phyloP scores from a whole-genome alignment of 2,888 invertebrate species.

The Phytoseiulus persimilis region DNA sequence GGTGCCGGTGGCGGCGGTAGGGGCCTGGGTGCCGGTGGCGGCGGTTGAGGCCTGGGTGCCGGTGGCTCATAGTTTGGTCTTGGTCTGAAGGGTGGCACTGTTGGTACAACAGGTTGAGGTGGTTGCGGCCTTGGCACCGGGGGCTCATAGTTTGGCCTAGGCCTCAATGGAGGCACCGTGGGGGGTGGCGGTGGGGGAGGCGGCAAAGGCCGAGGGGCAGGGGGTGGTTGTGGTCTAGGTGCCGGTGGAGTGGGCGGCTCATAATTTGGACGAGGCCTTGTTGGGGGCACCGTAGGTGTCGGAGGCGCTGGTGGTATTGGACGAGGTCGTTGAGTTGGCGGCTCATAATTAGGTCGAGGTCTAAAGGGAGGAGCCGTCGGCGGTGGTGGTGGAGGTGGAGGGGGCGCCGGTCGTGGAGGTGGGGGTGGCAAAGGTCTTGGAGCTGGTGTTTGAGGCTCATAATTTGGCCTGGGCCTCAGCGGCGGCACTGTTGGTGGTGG shows the following conservation, averaged over 20 bases:
- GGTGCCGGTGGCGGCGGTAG: no score
- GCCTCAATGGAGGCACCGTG: background rate
- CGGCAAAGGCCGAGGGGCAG: background rate
- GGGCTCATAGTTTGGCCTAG: slow-evolving; percentile 13
- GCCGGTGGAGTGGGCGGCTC: background rate
- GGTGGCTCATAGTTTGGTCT: no score
- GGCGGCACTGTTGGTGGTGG: slow-evolving; percentile 7
- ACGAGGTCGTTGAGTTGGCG: background rate
- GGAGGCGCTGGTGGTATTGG: slow-evolving; percentile 14
- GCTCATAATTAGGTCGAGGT: slow-evolving; percentile 30
- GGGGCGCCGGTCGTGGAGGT: slow-evolving; percentile 20
- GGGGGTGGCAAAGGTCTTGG: background rate
- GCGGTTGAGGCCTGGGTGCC: no score
- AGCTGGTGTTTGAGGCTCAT: slow-evolving; percentile 16
- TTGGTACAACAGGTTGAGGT: no score
- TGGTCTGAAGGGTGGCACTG: no score
- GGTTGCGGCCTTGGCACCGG: background rate
- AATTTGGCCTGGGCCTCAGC: background rate
- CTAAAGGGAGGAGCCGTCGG: slow-evolving; percentile 36
- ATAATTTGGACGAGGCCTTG: background rate
- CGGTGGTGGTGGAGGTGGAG: slow-evolving; percentile 11
- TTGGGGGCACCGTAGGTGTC: background rate
- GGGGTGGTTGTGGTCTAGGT: background rate
- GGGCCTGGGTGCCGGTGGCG: no score
- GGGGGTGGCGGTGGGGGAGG: background rate